A percentile compares a stretch with the other conserved stretches of the same genome.
Evolutionary conservation across 2,797 vertebrate genomes (phyloP).

Genomic region (Phataginus tetradactyla): DNA sequence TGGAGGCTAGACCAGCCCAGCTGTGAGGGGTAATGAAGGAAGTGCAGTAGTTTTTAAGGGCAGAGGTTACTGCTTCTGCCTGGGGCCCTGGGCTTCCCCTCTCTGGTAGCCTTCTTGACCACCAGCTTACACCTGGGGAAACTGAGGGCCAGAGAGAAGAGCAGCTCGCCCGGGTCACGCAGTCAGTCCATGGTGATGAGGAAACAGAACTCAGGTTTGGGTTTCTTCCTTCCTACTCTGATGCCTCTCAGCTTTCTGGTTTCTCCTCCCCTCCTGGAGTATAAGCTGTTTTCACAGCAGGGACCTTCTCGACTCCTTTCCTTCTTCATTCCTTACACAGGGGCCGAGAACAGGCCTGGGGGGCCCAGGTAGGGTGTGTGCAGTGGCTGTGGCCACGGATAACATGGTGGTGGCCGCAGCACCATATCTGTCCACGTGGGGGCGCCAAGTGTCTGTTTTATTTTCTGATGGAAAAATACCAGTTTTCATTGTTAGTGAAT

Average conservation of each 20-base stretch:
- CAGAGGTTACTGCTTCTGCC: not conserved
- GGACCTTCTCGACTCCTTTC: not conserved
- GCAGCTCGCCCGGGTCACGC: not conserved
- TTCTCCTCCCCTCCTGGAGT: not conserved
- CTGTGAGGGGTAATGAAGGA: not conserved
- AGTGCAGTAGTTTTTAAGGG: not conserved
- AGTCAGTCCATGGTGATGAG: not conserved
- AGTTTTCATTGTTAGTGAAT: constrained; percentile 36
- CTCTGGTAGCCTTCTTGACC: not conserved
- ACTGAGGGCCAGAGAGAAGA: constrained; percentile 16
- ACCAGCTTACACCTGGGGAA: not conserved
- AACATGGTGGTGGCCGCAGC: not conserved
- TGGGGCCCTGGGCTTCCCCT: not conserved
- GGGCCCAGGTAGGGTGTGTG: not conserved
- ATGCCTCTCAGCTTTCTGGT: not conserved
- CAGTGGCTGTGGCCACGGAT: not conserved
- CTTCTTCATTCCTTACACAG: not conserved
- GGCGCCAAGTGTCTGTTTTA: constrained; percentile 28
- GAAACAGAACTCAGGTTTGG: not conserved
- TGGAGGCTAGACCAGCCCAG: not conserved
- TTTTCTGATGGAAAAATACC: not conserved
- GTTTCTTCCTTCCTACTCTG: not conserved
- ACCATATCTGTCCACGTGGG: constrained; percentile 22
- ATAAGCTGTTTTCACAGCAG: not conserved
- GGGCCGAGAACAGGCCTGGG: not conserved